Conservation (phyloP, 2,113 vertebrate genomes). For the Colinus virginianus region DNA sequence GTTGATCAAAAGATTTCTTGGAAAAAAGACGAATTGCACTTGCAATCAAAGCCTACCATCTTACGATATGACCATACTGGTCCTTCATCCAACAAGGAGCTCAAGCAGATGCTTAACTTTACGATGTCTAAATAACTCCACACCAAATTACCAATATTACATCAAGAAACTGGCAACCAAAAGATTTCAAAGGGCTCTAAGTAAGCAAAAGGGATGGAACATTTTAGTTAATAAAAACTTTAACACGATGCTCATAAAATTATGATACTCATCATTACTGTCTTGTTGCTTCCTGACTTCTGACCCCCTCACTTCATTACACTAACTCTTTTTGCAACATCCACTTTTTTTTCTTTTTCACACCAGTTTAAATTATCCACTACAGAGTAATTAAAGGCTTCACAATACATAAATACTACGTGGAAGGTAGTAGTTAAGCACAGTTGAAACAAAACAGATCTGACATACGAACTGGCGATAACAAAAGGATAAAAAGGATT, state of each 20-base stretch:
- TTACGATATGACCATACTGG: neutral
- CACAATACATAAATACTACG: neutral
- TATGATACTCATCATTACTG: neutral
- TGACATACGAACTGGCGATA: conserved; percentile 30
- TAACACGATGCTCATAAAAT: neutral
- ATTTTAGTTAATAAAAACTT: neutral
- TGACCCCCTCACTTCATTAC: neutral
- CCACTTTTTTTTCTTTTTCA: neutral
- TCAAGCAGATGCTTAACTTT: neutral
- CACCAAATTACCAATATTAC: neutral
- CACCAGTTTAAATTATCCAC: neutral
- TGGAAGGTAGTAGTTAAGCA: neutral
- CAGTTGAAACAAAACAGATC: conserved; percentile 10
- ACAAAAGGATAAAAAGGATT: conserved; percentile 1
- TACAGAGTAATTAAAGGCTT: conserved; percentile 8
- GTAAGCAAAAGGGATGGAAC: neutral
- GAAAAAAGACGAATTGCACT: neutral
- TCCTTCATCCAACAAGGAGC: neutral
- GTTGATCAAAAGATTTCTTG: neutral
- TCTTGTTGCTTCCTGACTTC: neutral
- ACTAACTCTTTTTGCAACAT: neutral
- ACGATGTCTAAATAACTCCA: neutral
- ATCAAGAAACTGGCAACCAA: neutral
- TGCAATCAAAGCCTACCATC: neutral
- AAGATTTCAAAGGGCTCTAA: neutral